Conservation (phyloP, 2,797 vertebrate genomes). For the Diplodus sargus region DNA sequence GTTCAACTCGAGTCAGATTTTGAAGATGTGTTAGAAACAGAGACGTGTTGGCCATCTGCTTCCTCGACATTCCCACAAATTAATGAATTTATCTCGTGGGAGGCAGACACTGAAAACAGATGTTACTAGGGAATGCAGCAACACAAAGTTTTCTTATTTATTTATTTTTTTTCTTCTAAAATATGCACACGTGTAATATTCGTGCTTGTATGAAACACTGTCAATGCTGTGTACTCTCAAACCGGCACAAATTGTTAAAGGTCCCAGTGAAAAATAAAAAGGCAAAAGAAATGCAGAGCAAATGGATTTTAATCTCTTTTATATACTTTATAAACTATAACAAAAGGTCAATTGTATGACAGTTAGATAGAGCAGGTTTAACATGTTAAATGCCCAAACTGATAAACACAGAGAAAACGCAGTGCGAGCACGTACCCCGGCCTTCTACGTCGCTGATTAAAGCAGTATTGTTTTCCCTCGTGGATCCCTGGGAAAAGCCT, state of each 20-base stretch:
- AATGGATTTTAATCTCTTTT: not conserved
- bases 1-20: constrained; percentile 9
- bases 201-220: not conserved
- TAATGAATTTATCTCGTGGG: constrained; percentile 74
- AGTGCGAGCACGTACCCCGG: constrained; percentile 56
- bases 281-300: not conserved
- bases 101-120: constrained; percentile 71
- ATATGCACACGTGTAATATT: constrained; percentile 8
- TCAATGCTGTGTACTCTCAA: not conserved
- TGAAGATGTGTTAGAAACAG: constrained; percentile 33
- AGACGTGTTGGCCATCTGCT: constrained; percentile 67
- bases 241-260: not conserved
- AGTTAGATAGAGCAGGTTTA: not conserved
- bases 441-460: constrained; percentile 5
- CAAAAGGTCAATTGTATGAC: not conserved
- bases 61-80: constrained; percentile 71
- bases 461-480: not conserved
- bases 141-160: constrained; percentile 13
- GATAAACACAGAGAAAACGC: not conserved
- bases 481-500: constrained; percentile 30
- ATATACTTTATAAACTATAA: not conserved
- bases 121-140: constrained; percentile 56
- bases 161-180: constrained; percentile 6
- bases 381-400: not conserved
- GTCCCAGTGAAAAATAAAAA: not conserved